Conservation (phyloP, 2,888 invertebrate genomes). For the Cephus pygmeus region DNA sequence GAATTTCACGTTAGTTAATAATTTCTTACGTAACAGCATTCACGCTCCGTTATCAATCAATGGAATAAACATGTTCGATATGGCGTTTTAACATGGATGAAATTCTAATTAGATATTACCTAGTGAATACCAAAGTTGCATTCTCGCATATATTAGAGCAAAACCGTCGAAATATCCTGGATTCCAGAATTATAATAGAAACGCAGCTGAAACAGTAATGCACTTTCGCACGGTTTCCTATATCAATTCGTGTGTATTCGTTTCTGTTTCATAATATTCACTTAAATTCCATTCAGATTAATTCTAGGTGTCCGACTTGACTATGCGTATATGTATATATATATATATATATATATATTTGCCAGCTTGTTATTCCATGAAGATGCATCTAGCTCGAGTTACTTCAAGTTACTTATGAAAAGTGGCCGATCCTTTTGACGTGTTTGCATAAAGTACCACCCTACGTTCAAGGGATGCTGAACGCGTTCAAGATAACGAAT, state of each 20-base stretch:
- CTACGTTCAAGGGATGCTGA: no score
- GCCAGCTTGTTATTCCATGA: not conserved
- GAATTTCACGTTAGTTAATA: not conserved
- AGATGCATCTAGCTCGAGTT: not conserved
- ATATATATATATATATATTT: not conserved
- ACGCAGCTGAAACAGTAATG: no score
- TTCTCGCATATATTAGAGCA: not conserved
- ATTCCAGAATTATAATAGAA: not conserved
- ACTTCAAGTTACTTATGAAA: not conserved
- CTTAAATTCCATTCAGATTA: not conserved
- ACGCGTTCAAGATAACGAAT: not conserved
- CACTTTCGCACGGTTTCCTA: not conserved
- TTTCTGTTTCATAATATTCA: not conserved
- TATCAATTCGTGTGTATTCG: not conserved
- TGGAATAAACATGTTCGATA: not conserved
- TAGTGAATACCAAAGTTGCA: not conserved
- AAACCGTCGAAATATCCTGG: not conserved
- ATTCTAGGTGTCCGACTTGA: not conserved
- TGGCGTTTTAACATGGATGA: not conserved
- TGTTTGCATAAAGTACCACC: no score
- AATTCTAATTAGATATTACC: not conserved
- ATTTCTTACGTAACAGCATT: not conserved
- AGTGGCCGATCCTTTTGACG: not conserved
- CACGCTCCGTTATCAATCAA: not conserved
- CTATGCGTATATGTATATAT: not conserved